Evolutionary conservation across 2,113 vertebrate species (phyloP).

Genomic region (Sylvilagus bachmani): DNA sequence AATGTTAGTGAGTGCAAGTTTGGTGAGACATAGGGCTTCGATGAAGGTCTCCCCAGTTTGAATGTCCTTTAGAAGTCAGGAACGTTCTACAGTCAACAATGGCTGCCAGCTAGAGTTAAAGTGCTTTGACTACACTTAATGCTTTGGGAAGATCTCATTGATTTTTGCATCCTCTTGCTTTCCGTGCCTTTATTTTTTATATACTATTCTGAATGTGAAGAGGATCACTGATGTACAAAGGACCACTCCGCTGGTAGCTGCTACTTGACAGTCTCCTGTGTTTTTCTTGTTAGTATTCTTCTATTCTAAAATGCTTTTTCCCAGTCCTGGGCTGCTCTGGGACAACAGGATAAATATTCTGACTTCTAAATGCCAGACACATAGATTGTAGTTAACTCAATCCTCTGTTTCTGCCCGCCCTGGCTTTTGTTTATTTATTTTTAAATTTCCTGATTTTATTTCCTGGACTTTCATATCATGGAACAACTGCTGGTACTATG

Average conservation of each 20-base stretch:
- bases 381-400: not conserved
- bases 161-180: not conserved
- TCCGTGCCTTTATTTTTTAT: not conserved
- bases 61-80: not conserved
- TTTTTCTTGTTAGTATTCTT: not conserved
- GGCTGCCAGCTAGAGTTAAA: not conserved
- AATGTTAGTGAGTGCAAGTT: not conserved
- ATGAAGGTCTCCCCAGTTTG: not conserved
- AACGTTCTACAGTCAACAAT: not conserved
- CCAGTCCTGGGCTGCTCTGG: not conserved
- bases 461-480: not conserved
- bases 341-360: not conserved
- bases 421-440: slow-evolving; percentile 8
- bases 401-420: not conserved
- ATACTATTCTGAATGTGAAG: not conserved
- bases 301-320: not conserved
- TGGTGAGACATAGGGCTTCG: not conserved
- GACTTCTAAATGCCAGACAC: not conserved
- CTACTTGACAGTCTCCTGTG: not conserved
- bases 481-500: not conserved
- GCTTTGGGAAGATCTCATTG: not conserved
- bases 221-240: not conserved
- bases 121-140: not conserved
- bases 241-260: not conserved
- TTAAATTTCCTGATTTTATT: slow-evolving; percentile 24